Conservation (phyloP, 2,888 invertebrate species). For the Cylindroiulus punctatus region DNA sequence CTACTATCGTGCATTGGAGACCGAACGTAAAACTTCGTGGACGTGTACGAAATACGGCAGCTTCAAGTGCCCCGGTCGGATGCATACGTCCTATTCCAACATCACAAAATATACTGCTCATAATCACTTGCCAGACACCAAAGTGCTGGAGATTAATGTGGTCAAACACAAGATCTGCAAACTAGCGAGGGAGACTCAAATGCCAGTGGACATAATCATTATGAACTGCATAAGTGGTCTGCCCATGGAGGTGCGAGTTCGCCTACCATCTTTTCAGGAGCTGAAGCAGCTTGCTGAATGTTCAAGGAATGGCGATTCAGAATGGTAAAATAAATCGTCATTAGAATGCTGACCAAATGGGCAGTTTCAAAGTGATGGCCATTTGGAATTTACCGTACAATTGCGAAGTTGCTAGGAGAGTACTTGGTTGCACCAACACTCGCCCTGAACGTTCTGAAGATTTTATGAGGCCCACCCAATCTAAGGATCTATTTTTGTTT, state of each 20-base stretch:
- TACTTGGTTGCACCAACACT: neutral
- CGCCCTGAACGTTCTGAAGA: too few species aligned
- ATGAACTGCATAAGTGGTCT: neutral
- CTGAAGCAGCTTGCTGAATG: neutral
- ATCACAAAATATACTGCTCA: slow-evolving; percentile 6
- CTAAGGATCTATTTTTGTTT: too few species aligned
- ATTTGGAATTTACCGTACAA: too few species aligned
- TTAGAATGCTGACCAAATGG: too few species aligned
- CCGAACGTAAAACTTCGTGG: neutral
- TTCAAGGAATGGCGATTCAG: neutral
- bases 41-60: neutral
- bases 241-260: neutral
- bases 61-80: neutral
- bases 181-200: neutral
- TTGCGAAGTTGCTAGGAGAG: too few species aligned
- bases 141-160: neutral
- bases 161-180: neutral
- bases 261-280: neutral
- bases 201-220: neutral
- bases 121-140: slow-evolving; percentile 6
- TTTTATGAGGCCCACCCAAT: too few species aligned
- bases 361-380: too few species aligned
- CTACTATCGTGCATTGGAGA: neutral
- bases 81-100: neutral
- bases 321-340: too few species aligned